Percentiles rank a stretch among this genome's conserved stretches.
Conservation (phyloP, 2,113 vertebrate species). For the Entomyzon cyanotis region DNA sequence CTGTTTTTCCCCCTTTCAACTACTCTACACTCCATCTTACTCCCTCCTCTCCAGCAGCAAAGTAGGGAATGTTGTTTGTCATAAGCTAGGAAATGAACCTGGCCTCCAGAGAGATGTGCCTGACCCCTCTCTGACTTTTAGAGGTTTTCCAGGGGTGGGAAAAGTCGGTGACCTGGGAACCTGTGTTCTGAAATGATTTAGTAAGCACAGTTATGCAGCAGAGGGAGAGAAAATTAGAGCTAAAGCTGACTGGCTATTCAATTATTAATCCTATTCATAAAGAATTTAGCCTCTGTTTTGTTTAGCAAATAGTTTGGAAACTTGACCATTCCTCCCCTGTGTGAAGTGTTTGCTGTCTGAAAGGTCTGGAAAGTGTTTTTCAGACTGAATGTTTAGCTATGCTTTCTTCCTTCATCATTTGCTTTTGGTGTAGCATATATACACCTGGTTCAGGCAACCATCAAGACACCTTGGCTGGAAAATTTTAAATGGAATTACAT, state of each 20-base stretch:
- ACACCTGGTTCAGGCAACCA: neutral
- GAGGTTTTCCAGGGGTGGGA: neutral
- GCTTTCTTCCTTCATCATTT: neutral
- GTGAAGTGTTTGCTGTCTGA: neutral
- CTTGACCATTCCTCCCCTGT: neutral
- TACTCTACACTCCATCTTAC: neutral
- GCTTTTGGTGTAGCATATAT: neutral
- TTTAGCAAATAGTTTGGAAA: neutral
- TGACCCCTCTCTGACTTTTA: neutral
- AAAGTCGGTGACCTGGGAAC: neutral
- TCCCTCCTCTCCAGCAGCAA: neutral
- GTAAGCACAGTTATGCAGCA: neutral
- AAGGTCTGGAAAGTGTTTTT: neutral
- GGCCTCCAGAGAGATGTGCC: neutral
- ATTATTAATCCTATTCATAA: constrained; percentile 40
- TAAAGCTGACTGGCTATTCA: neutral
- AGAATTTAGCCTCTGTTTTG: constrained; percentile 23
- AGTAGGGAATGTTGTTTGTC: neutral
- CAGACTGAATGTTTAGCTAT: neutral
- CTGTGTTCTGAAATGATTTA: neutral
- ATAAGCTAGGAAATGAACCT: neutral
- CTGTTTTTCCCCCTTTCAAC: neutral
- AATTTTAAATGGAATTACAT: neutral
- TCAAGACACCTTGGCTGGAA: neutral
- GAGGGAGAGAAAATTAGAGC: neutral